Evolutionary conservation across 2,888 invertebrate genomes (phyloP), one percentile per base, ranked within the genome.

Genomic region (Andrena flavipes): DNA sequence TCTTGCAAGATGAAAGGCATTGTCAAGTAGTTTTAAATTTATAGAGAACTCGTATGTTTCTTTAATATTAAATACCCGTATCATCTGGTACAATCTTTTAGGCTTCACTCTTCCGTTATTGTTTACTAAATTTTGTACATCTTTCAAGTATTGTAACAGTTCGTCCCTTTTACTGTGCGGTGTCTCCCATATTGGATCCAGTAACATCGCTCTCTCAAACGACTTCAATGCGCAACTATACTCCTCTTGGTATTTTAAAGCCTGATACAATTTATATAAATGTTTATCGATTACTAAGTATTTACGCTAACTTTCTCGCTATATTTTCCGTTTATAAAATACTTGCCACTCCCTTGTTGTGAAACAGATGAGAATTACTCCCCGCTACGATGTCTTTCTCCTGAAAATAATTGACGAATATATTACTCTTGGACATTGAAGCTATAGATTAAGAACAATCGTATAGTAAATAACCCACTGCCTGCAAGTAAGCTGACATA

Each of bases 331-430:
- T 33, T 48, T 51, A n/a, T 26, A 72, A 62, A 68, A 73, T 84
- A 95, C 96, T 96, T 94, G 98, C 98, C 91, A 97, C 96, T 78
- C 96, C 97, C 94, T 97, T 97, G 94, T 98, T 98, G 92, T 96
- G 98, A 94, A 97, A 97, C 63, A 98, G 95, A 94, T 98, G 97
- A 0, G 97, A 96, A 87, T 96, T 97, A 81, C 96, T 96, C 91
- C 95, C 96, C 0, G 97, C 96, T 2, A 96, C 94, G 0, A 96
- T 94, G 92, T 98, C 96, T 92, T 96, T 96, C 92, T 96, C 96
- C 96, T 96, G 91, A 93, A 87, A 84, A 79, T 74, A 64, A 65
- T 64, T 29, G 6, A 8, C 48, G 3, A n/a, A 75, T 16, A 75
- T 16, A 10, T 42, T 29, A 29, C 20, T 10, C 20, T 3, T 65